Percentiles rank a stretch among this genome's conserved stretches.
These are phyloP conservation scores for Pipa parva DNA, from an alignment of 2,113 vertebrate genomes.

Conservation along the genomic window DNA sequence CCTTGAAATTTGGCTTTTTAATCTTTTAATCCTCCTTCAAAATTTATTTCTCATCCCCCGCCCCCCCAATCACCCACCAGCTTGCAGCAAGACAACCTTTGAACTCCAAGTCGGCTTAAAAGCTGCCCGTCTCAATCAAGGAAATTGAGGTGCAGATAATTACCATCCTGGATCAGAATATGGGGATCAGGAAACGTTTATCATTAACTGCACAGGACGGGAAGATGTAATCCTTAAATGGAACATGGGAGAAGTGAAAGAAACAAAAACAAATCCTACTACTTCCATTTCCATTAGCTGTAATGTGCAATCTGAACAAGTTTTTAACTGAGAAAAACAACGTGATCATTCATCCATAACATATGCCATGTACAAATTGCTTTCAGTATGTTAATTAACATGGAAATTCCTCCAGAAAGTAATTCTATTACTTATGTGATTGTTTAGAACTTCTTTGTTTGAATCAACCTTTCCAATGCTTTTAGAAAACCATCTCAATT, in stretches of 20 bases:
- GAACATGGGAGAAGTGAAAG: no score
- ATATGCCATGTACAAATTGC: neutral
- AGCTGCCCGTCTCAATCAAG: no score
- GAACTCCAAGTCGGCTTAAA: no score
- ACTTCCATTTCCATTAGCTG: neutral
- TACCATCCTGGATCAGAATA: neutral
- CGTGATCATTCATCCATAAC: neutral
- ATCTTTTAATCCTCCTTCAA: no score
- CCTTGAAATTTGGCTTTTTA: no score
- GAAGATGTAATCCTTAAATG: no score
- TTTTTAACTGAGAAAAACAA: neutral
- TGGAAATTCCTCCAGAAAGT: neutral
- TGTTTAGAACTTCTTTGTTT: neutral
- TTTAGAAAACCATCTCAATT: neutral
- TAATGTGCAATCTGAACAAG: neutral
- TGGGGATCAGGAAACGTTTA: neutral
- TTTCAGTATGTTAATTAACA: neutral
- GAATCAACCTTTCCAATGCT: neutral
- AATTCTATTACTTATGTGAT: neutral
- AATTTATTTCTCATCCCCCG: no score
- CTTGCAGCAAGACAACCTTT: no score
- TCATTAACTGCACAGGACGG: no score
- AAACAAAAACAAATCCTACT: neutral
- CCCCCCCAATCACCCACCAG: no score
- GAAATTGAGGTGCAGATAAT: no score